Conservation (phyloP, 2,797 vertebrate genomes). For the Agapornis canus region DNA sequence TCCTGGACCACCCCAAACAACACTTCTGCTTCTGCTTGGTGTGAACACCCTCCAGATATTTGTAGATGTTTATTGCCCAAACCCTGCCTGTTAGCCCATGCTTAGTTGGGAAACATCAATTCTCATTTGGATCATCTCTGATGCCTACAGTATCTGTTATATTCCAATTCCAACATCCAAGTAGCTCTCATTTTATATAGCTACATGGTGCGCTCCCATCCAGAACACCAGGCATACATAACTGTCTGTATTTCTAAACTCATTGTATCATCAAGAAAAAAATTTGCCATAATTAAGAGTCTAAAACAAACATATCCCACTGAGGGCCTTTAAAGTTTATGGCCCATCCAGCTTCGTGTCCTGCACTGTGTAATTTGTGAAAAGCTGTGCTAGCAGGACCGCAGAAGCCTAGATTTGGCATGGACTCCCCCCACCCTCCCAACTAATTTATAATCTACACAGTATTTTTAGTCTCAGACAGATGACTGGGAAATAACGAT, state of each 20-base stretch:
- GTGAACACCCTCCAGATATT: not conserved
- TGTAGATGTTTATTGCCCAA: not conserved
- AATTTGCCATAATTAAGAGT: constrained; percentile 19
- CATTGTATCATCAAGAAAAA: constrained; percentile 2
- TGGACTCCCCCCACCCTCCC: not conserved
- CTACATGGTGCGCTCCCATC: not conserved
- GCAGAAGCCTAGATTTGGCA: not conserved
- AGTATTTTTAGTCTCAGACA: constrained; percentile 9
- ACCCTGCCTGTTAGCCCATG: not conserved
- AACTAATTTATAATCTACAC: not conserved
- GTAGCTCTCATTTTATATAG: not conserved
- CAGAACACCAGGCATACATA: not conserved
- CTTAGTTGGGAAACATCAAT: not conserved
- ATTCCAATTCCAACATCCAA: not conserved
- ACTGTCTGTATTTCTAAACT: not conserved
- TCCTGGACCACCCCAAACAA: not conserved
- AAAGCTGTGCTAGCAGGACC: not conserved
- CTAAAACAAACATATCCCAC: constrained; percentile 25
- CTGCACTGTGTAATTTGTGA: constrained; percentile 14
- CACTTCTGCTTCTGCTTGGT: not conserved
- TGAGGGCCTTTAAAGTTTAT: constrained; percentile 51
- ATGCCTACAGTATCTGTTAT: not conserved
- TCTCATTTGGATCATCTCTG: not conserved
- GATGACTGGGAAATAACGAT: not conserved
- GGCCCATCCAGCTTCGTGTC: not conserved